Evolutionary conservation across 2,113 vertebrate species (phyloP).

Genomic region (Anas platyrhynchos): DNA sequence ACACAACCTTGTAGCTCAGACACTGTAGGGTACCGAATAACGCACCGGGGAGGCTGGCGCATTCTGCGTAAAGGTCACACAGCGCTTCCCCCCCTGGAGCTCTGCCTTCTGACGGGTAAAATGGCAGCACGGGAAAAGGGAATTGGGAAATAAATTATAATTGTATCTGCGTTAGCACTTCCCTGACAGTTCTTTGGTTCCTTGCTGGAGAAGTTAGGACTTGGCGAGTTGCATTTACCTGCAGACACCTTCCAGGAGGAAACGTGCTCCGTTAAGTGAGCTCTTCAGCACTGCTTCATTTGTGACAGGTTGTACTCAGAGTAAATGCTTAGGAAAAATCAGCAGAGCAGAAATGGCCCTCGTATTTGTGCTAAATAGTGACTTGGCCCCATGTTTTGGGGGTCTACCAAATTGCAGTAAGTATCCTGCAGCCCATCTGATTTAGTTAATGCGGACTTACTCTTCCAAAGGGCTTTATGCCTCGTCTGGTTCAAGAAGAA

Average conservation of each 20-base stretch:
- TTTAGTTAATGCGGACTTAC: background rate
- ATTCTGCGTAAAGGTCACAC: background rate
- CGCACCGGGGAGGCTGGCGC: background rate
- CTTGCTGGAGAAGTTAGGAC: background rate
- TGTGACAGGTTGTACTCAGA: background rate
- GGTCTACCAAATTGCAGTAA: background rate
- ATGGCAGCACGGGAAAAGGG: background rate
- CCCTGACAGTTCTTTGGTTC: background rate
- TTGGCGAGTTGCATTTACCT: background rate
- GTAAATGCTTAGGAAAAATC: background rate
- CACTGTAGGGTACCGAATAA: background rate
- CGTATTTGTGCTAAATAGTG: background rate
- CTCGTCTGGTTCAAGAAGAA: slow-evolving; percentile 42
- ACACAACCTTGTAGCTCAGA: background rate
- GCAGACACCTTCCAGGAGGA: background rate
- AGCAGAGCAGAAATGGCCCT: background rate
- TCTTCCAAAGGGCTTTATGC: slow-evolving; percentile 52
- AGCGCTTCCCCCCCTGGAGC: background rate
- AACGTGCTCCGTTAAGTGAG: background rate
- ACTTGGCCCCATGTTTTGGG: background rate
- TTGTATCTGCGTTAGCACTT: background rate
- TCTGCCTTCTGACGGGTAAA: background rate
- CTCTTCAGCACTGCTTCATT: background rate
- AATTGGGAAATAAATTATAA: background rate
- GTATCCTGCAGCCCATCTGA: background rate